Evolutionary conservation across 2,113 vertebrate species (phyloP).

Genomic region (Ciconia stormi): DNA sequence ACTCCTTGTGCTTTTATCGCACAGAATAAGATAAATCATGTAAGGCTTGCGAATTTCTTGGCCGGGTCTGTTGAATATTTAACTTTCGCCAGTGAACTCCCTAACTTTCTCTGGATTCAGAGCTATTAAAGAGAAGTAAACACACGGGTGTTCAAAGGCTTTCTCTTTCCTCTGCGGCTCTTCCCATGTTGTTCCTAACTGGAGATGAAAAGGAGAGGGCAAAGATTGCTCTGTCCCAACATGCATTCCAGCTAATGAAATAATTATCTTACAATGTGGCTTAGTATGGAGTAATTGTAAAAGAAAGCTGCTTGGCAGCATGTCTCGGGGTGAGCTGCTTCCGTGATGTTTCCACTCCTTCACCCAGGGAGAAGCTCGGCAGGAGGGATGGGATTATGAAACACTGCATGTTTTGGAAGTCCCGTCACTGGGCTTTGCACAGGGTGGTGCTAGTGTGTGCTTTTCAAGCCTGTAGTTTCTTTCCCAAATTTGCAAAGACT

Average conservation of each 20-base stretch:
- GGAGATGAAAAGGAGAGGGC: constrained; percentile 57
- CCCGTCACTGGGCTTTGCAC: neutral
- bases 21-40: neutral
- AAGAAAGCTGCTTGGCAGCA: constrained; percentile 15
- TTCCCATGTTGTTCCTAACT: constrained; percentile 34
- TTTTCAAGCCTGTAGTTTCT: neutral
- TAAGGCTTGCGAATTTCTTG: neutral
- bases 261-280: constrained; percentile 49
- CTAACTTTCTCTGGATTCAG: neutral
- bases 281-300: constrained; percentile 39
- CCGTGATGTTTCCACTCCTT: neutral
- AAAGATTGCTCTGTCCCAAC: constrained; percentile 41
- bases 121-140: constrained; percentile 17
- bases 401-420: constrained; percentile 5
- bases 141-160: constrained; percentile 33
- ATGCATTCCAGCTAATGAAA: constrained; percentile 18
- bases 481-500: neutral
- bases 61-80: neutral
- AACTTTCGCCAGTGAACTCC: neutral
- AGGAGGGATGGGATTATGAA: constrained; percentile 2
- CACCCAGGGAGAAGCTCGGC: neutral
- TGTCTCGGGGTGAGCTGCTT: neutral
- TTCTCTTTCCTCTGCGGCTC: neutral
- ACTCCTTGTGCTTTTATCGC: neutral
- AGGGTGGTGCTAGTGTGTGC: neutral